Conservation (phyloP, 1,140 invertebrate genomes). For the Ylistrum balloti region DNA sequence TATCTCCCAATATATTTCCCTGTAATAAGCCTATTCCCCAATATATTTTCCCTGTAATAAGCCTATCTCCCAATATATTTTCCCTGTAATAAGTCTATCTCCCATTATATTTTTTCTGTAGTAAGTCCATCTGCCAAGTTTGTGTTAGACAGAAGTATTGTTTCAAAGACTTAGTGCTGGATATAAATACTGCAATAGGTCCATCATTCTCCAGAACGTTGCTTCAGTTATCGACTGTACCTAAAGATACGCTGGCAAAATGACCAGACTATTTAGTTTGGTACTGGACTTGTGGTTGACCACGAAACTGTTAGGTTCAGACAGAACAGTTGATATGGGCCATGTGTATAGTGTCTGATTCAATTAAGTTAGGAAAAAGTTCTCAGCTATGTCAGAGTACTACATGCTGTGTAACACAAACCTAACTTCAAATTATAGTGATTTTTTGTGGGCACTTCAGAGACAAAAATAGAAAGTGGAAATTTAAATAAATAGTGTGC, state of each 20-base stretch:
- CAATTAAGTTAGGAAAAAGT: neutral
- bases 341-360: neutral
- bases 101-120: too few species aligned
- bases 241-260: neutral
- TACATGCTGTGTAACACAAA: neutral
- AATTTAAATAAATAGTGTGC: neutral
- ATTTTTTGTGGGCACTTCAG: neutral
- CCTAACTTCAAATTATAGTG: neutral
- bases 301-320: neutral
- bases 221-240: too few species aligned
- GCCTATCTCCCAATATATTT: too few species aligned
- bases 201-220: too few species aligned
- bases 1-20: too few species aligned
- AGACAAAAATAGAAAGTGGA: neutral
- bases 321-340: neutral
- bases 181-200: too few species aligned
- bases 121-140: too few species aligned
- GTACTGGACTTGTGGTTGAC: conserved; percentile 23
- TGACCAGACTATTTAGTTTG: conserved; percentile 31
- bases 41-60: too few species aligned
- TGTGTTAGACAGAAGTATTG: too few species aligned
- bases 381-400: neutral
- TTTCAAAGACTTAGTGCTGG: too few species aligned
- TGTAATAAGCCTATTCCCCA: too few species aligned
- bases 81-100: too few species aligned